phyloP scores from a whole-genome alignment of 2,113 vertebrate species.

The Pseudopodoces humilis region DNA sequence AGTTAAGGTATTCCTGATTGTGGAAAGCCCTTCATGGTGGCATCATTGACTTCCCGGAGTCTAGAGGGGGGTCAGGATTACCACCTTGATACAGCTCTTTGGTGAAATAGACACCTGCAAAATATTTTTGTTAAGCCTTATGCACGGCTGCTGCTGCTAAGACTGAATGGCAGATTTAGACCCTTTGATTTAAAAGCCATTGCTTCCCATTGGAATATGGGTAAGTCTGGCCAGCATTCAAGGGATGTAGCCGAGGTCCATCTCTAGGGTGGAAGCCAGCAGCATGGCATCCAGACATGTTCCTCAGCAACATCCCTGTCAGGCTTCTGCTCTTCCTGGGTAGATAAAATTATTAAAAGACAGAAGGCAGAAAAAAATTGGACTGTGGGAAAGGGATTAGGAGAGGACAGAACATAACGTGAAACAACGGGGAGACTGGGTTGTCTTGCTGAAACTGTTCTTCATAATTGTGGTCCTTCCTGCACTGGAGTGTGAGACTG shows the following conservation, averaged over 20 bases:
- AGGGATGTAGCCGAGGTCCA: background rate
- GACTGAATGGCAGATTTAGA: background rate
- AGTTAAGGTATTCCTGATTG: background rate
- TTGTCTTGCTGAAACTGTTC: background rate
- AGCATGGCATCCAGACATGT: fast-evolving
- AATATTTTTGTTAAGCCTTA: background rate
- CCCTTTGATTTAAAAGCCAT: background rate
- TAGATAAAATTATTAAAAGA: background rate
- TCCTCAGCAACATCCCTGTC: background rate
- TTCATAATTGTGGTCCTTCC: background rate
- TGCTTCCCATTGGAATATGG: background rate
- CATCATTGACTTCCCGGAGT: background rate
- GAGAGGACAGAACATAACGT: background rate
- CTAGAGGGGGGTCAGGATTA: background rate
- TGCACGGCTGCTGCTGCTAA: background rate
- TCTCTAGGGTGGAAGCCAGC: background rate
- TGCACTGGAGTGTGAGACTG: background rate
- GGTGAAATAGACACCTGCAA: background rate
- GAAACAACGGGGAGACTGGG: background rate
- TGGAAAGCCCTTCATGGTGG: background rate
- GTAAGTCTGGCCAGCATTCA: background rate
- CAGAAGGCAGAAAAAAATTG: background rate
- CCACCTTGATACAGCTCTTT: background rate
- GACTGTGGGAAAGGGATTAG: background rate
- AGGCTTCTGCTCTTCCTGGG: background rate